phyloP scores from a whole-genome alignment of 1,140 invertebrate genomes.

The Gyrodactylus bullatarudis region DNA sequence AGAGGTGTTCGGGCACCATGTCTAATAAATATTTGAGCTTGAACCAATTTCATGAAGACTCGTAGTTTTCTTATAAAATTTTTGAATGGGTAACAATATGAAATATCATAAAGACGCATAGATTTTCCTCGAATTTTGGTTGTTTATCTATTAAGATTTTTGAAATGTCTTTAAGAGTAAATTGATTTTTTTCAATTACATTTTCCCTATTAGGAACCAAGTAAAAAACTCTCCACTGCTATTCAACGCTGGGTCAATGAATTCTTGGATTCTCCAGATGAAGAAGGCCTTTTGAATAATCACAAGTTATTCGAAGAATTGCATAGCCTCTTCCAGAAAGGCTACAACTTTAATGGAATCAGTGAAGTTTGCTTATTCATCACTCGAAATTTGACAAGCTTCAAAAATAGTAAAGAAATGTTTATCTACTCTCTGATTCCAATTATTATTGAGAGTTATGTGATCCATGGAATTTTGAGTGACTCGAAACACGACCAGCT shows the following conservation, averaged over 20 bases:
- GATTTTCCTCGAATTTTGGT: no score
- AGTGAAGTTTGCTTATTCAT: background rate
- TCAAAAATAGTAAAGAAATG: background rate
- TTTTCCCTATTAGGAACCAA: no score
- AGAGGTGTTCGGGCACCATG: background rate
- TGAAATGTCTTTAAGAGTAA: no score
- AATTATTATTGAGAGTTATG: background rate
- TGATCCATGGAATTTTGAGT: background rate
- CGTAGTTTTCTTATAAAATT: no score
- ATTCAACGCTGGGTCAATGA: background rate
- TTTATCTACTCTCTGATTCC: background rate
- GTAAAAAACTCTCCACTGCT: background rate
- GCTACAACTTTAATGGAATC: background rate
- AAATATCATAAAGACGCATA: no score
- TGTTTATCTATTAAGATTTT: no score
- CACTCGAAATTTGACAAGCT: background rate
- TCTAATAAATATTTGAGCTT: background rate
- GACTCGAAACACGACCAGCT: background rate
- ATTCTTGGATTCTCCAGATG: background rate
- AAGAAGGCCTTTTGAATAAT: background rate
- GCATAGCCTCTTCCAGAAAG: background rate
- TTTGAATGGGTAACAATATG: no score
- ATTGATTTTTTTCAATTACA: no score
- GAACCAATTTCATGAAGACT: background rate
- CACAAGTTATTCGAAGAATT: background rate